These are phyloP conservation scores for Apamea anceps DNA, from an alignment of 2,888 invertebrate species.

Conservation along the genomic window DNA sequence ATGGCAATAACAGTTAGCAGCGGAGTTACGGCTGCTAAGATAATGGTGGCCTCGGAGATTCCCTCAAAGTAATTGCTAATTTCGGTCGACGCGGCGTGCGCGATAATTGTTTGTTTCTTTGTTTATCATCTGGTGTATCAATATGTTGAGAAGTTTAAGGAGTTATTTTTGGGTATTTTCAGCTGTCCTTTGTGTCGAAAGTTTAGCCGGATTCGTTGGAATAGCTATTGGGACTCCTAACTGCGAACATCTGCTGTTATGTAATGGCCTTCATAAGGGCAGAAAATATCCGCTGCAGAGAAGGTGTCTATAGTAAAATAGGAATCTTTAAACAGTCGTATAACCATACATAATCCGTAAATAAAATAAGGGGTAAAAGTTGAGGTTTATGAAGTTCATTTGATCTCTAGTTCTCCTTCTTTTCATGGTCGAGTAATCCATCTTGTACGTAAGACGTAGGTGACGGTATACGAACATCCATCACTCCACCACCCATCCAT, in stretches of 20 bases:
- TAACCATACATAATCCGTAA: background rate
- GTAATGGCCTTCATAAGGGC: background rate
- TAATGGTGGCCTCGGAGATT: conserved; percentile 84
- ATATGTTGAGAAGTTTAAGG: conserved; percentile 29
- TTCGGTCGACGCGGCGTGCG: conserved; percentile 76
- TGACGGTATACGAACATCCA: background rate
- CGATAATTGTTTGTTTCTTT: conserved; percentile 84
- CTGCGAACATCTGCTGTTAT: background rate
- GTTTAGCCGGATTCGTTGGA: background rate
- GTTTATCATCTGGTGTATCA: conserved; percentile 59
- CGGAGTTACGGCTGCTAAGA: conserved; percentile 82
- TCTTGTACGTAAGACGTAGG: background rate
- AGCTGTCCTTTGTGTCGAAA: background rate
- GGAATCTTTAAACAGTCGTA: background rate
- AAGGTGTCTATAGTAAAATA: background rate
- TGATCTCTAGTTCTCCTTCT: background rate
- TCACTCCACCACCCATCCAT: conserved; percentile 39
- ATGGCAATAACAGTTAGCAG: conserved; percentile 87
- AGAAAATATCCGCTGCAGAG: too few relatives aligned
- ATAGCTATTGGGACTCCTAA: too few relatives aligned
- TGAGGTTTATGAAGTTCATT: background rate
- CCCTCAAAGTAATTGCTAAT: conserved; percentile 88
- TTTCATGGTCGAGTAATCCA: background rate
- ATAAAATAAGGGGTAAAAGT: too few relatives aligned
- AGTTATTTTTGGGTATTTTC: background rate